These are phyloP conservation scores for Hestina assimilis DNA, from an alignment of 1,140 invertebrate species.

Conservation along the genomic window DNA sequence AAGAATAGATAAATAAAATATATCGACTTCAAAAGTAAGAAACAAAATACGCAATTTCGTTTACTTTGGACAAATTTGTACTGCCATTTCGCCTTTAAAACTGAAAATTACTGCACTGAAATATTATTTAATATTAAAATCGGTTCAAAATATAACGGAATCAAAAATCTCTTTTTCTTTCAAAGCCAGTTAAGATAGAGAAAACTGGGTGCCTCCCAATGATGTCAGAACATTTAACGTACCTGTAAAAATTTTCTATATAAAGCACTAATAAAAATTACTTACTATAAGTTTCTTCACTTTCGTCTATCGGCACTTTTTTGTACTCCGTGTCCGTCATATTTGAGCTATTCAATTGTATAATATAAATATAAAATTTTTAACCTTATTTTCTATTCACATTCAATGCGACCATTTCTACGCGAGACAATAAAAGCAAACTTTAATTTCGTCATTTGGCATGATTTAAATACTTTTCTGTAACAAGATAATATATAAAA, in stretches of 20 bases:
- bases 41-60: neutral
- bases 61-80: neutral
- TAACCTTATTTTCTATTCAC: neutral
- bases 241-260: neutral
- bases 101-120: neutral
- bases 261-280: neutral
- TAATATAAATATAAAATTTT: neutral
- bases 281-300: constrained; percentile 10
- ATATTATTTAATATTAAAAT: neutral
- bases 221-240: neutral
- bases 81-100: neutral
- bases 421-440: no score
- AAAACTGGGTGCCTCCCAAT: neutral
- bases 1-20: neutral
- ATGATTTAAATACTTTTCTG: no score
- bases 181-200: neutral
- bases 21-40: neutral
- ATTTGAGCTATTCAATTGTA: neutral
- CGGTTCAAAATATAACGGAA: neutral
- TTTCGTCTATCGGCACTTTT: constrained; percentile 14
- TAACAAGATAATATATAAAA: no score
- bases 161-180: no score
- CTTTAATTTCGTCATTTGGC: no score
- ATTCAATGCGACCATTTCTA: neutral
- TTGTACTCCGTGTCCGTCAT: constrained; percentile 20